A percentile compares a stretch with the other conserved stretches of the same genome.
These are phyloP conservation scores for Coptodon bakossiorum DNA, from an alignment of 2,113 vertebrate genomes.

Conservation along the genomic window DNA sequence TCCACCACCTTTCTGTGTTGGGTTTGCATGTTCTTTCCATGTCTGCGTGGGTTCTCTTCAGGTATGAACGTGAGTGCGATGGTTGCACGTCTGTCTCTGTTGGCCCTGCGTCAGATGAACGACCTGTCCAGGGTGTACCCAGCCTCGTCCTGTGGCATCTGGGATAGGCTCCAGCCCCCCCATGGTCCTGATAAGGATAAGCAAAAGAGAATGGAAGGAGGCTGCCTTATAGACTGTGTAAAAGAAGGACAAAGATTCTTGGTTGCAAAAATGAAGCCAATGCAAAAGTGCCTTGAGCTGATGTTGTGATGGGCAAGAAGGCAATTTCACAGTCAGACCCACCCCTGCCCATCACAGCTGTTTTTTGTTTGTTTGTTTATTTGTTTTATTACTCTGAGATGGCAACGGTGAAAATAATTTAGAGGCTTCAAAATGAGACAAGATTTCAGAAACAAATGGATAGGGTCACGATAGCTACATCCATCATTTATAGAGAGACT, in stretches of 20 bases:
- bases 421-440: background rate
- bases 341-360: background rate
- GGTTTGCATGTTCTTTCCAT: background rate
- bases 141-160: background rate
- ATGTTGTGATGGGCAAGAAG: background rate
- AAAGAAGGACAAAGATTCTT: background rate
- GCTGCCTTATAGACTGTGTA: background rate
- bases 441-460: background rate
- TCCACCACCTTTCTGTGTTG: background rate
- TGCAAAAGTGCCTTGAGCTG: background rate
- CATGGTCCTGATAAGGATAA: background rate
- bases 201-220: background rate
- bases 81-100: background rate
- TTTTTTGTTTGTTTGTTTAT: background rate
- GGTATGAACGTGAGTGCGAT: background rate
- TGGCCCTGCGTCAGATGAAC: background rate
- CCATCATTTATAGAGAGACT: background rate
- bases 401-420: background rate
- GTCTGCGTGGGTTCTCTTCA: background rate
- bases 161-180: background rate
- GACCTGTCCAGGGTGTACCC: background rate
- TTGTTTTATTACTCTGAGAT: background rate
- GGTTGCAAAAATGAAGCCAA: background rate
- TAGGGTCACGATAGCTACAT: background rate
- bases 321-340: background rate